These are phyloP conservation scores for Cerastis leucographa DNA, from an alignment of 2,888 invertebrate genomes.

Conservation along the genomic window DNA sequence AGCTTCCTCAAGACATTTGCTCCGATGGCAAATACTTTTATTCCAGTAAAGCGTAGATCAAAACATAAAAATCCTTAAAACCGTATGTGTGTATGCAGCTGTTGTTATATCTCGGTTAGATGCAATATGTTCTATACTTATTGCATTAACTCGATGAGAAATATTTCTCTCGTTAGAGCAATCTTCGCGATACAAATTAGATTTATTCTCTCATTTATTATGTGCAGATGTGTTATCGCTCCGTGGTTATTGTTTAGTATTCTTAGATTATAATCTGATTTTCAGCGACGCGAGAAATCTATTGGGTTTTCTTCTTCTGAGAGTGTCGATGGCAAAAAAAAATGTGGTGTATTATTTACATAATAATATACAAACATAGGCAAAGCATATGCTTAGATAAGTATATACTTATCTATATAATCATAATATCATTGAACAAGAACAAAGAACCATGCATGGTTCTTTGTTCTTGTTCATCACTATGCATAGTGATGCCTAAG, in stretches of 20 bases:
- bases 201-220: conserved; percentile 53
- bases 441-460: too few species aligned
- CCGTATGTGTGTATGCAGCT: conserved; percentile 8
- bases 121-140: conserved; percentile 25
- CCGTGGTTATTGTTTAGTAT: background rate
- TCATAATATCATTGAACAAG: too few species aligned
- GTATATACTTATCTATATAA: too few species aligned
- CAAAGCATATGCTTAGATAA: too few species aligned
- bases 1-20: background rate
- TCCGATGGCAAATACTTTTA: background rate
- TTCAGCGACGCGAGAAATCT: background rate
- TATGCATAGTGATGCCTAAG: too few species aligned
- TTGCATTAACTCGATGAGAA: conserved; percentile 40
- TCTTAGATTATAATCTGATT: conserved; percentile 4
- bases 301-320: background rate
- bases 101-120: background rate
- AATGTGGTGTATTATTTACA: too few species aligned
- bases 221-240: conserved; percentile 31
- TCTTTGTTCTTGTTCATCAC: too few species aligned
- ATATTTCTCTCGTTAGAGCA: conserved; percentile 46
- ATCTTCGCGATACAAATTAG: conserved; percentile 40
- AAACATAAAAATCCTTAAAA: background rate
- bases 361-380: too few species aligned
- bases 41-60: background rate
- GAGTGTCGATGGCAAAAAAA: background rate